phyloP scores from a whole-genome alignment of 2,888 invertebrate species.

The Tortrix viridana region DNA sequence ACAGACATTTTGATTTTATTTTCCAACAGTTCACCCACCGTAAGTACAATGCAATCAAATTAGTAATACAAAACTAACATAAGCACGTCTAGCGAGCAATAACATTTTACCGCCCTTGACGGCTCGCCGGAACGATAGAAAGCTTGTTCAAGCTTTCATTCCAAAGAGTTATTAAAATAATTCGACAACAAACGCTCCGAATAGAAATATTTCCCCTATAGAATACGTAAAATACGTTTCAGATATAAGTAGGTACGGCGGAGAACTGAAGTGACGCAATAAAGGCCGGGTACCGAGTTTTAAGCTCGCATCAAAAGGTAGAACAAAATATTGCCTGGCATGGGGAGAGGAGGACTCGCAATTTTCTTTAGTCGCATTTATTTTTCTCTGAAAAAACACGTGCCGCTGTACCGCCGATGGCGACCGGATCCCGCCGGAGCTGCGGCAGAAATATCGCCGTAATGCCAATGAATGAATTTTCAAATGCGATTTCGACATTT shows the following conservation, averaged over 20 bases:
- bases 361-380: constrained; percentile 38
- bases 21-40: constrained; percentile 19
- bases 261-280: constrained; percentile 35
- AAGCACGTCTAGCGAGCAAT: constrained; percentile 30
- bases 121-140: constrained; percentile 6
- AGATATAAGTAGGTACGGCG: constrained; percentile 33
- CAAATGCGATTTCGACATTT: constrained; percentile 35
- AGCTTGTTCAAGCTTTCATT: constrained; percentile 23
- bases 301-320: constrained; percentile 38
- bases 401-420: constrained; percentile 8
- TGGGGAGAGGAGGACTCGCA: constrained; percentile 27
- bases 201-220: constrained; percentile 36
- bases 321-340: constrained; percentile 36
- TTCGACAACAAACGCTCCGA: constrained; percentile 31
- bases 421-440: constrained; percentile 21
- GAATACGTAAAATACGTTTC: constrained; percentile 33
- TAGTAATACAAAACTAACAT: constrained; percentile 33
- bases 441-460: constrained; percentile 33
- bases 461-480: constrained; percentile 34
- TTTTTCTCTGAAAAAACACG: constrained; percentile 34
- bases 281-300: constrained; percentile 31
- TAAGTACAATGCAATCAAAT: constrained; percentile 33
- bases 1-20: constrained; percentile 14
- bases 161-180: constrained; percentile 30
- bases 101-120: constrained; percentile 21